A percentile compares a stretch with the other conserved stretches of the same genome.
These are phyloP conservation scores for Eriosoma lanigerum DNA, from an alignment of 1,140 invertebrate genomes.

Conservation along the genomic window DNA sequence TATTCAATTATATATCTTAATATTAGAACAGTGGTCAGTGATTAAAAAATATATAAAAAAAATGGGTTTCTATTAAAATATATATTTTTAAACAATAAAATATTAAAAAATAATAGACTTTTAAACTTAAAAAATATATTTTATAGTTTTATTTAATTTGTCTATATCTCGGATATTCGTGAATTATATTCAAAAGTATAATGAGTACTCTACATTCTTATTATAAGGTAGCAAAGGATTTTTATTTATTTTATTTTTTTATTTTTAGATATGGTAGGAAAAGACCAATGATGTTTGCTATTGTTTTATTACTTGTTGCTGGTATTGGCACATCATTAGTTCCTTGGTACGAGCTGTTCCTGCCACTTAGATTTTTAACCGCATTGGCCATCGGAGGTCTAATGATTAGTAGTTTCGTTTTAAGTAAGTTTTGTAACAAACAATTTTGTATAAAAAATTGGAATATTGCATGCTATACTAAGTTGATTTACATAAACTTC, in stretches of 20 bases:
- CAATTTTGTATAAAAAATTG: not conserved
- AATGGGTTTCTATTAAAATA: too few species aligned
- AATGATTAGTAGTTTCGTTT: constrained; percentile 71
- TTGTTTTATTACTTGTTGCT: constrained; percentile 68
- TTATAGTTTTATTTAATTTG: too few species aligned
- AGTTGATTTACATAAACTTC: not conserved
- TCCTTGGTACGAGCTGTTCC: constrained; percentile 61
- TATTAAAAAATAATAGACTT: too few species aligned
- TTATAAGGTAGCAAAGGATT: too few species aligned
- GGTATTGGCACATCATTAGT: constrained; percentile 62
- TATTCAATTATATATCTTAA: too few species aligned
- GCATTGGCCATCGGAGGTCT: constrained; percentile 67
- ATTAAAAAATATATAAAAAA: too few species aligned
- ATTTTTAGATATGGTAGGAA: constrained; percentile 71
- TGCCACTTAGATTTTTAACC: constrained; percentile 61
- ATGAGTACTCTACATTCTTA: too few species aligned
- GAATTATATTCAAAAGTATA: too few species aligned
- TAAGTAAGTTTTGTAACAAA: constrained; percentile 58
- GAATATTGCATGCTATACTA: not conserved
- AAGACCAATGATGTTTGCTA: constrained; percentile 69
- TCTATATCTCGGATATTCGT: too few species aligned
- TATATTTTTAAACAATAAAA: too few species aligned
- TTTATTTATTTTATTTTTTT: constrained; percentile 4
- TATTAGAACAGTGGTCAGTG: too few species aligned
- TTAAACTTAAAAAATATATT: too few species aligned